These are phyloP conservation scores for Gymnodraco acuticeps DNA, from an alignment of 2,797 vertebrate species.

Conservation along the genomic window DNA sequence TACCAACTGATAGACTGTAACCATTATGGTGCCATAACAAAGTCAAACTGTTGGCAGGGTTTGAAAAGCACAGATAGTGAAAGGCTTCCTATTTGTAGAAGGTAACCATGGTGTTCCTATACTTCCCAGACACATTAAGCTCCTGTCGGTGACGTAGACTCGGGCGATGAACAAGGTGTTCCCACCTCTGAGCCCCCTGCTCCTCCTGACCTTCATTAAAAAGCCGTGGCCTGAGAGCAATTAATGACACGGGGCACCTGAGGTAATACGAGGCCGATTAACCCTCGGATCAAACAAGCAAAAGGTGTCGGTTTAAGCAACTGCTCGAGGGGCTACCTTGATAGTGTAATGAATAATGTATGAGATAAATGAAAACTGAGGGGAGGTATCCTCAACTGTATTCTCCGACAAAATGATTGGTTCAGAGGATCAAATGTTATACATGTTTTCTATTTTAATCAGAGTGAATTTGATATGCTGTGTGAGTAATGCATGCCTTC, in stretches of 20 bases:
- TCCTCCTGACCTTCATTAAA: constrained; percentile 79
- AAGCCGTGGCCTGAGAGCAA: constrained; percentile 85
- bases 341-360: constrained; percentile 66
- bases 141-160: constrained; percentile 43
- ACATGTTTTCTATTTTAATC: neutral
- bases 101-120: constrained; percentile 59
- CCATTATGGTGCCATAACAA: constrained; percentile 40
- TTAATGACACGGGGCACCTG: constrained; percentile 83
- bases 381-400: neutral
- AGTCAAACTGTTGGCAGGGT: constrained; percentile 34
- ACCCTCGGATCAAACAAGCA: constrained; percentile 89
- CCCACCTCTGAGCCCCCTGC: constrained; percentile 57
- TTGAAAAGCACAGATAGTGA: constrained; percentile 43
- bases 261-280: constrained; percentile 90
- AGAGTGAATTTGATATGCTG: neutral
- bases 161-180: constrained; percentile 64
- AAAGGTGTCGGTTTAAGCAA: constrained; percentile 88
- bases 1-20: constrained; percentile 24
- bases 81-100: constrained; percentile 31
- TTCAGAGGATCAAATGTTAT: constrained; percentile 16
- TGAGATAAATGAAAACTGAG: constrained; percentile 40
- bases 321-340: constrained; percentile 74
- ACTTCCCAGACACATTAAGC: constrained; percentile 58
- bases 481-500: neutral
- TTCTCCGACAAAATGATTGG: neutral